phyloP scores from a whole-genome alignment of 2,888 invertebrate species.

The Chymomyza procnemis region DNA sequence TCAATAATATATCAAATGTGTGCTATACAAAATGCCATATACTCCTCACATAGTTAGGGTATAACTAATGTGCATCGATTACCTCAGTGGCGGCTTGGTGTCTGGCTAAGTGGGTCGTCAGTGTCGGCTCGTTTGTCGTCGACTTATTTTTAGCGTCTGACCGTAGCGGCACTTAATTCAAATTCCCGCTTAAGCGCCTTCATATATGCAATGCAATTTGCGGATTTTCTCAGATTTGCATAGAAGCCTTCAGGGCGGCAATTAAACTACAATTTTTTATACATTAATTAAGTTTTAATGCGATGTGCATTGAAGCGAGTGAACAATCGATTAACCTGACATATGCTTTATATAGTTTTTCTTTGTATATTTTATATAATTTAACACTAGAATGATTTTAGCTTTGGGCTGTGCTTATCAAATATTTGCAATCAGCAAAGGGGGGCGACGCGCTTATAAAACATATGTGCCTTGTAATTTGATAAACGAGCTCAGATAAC shows the following conservation, averaged over 20 bases:
- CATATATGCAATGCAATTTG: constrained; percentile 39
- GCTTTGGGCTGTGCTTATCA: constrained; percentile 51
- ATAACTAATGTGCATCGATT: constrained; percentile 22
- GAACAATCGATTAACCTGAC: neutral
- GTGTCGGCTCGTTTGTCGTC: neutral
- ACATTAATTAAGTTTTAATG: constrained; percentile 56
- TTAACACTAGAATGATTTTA: constrained; percentile 68
- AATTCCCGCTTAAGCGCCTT: constrained; percentile 31
- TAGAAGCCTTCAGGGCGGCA: neutral
- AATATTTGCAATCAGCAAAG: constrained; percentile 32
- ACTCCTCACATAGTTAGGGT: neutral
- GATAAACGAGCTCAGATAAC: neutral
- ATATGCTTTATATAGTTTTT: neutral
- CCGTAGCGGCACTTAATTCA: constrained; percentile 22
- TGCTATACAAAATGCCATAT: too few species aligned
- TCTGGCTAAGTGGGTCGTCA: constrained; percentile 46
- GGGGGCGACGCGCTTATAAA: neutral
- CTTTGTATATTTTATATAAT: constrained; percentile 46
- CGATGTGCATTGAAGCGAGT: constrained; percentile 48
- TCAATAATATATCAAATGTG: too few species aligned
- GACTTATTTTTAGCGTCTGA: constrained; percentile 14
- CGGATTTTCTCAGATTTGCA: constrained; percentile 10
- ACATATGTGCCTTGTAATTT: neutral
- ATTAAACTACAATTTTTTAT: constrained; percentile 9
- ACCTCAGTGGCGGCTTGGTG: constrained; percentile 34